Percentiles rank a stretch among this genome's conserved stretches.
Conservation (phyloP, 1,140 invertebrate species). For the Caenorhabditis brenneri region DNA sequence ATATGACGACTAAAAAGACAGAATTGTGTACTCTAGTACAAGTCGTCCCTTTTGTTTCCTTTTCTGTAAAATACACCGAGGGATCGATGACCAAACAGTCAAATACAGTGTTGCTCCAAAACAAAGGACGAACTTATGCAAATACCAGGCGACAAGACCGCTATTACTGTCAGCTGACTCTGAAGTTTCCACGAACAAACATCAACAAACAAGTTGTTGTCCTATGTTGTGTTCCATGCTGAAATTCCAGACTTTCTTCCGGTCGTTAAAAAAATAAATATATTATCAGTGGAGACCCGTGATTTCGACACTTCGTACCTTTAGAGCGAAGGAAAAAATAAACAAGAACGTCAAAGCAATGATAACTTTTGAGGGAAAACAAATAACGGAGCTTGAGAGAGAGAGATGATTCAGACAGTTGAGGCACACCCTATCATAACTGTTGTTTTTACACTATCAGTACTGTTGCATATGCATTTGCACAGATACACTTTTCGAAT, state of each 20-base stretch:
- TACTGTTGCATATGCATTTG: not conserved
- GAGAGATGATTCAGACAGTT: not conserved
- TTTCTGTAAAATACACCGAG: too few species aligned
- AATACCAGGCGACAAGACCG: not conserved
- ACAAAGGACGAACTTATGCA: slow-evolving; percentile 31
- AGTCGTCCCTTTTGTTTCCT: too few species aligned
- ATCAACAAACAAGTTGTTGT: slow-evolving; percentile 10
- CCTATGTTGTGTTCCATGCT: not conserved
- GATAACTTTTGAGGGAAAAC: not conserved
- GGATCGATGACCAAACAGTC: slow-evolving; percentile 1
- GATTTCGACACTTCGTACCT: not conserved
- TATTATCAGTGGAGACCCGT: not conserved
- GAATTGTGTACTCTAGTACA: not conserved
- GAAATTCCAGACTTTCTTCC: not conserved
- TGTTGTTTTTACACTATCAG: not conserved
- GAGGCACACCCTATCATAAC: not conserved
- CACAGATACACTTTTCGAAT: too few species aligned
- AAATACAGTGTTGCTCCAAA: slow-evolving; percentile 22
- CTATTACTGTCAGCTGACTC: not conserved
- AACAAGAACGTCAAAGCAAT: not conserved
- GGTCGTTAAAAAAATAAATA: not conserved
- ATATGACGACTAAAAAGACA: not conserved
- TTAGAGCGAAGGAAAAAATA: not conserved
- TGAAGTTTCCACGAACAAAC: not conserved
- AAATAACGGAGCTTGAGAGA: not conserved